A percentile compares a stretch with the other conserved stretches of the same genome.
Conservation (phyloP, 2,113 vertebrate species). For the Manacus vitellinus region DNA sequence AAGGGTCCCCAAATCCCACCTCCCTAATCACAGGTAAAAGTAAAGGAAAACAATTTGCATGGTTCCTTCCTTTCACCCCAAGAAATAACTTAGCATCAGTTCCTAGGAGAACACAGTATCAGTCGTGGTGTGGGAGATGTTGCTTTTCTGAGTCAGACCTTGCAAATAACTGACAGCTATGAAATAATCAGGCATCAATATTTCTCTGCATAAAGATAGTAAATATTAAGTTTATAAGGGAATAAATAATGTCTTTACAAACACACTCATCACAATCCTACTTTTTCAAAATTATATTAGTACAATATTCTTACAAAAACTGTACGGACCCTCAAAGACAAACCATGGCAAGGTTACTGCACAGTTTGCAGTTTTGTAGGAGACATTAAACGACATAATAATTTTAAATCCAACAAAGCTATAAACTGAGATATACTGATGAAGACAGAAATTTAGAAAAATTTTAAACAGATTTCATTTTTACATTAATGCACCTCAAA, state of each 20-base stretch:
- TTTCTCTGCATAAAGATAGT: not conserved
- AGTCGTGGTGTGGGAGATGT: not conserved
- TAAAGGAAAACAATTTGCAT: not conserved
- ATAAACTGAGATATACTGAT: not conserved
- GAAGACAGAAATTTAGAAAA: not conserved
- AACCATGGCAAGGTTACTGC: not conserved
- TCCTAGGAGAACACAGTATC: not conserved
- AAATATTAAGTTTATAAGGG: constrained; percentile 1
- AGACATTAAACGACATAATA: not conserved
- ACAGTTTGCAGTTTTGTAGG: not conserved
- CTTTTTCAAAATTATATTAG: not conserved
- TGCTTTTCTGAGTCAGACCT: not conserved
- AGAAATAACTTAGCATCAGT: not conserved
- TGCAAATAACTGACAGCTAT: not conserved
- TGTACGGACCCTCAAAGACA: not conserved
- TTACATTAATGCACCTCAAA: not conserved
- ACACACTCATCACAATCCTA: not conserved
- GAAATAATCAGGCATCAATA: constrained; percentile 16
- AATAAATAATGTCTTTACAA: constrained; percentile 28
- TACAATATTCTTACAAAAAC: not conserved
- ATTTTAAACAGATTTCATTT: not conserved
- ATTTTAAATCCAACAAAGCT: not conserved
- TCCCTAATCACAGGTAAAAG: not conserved
- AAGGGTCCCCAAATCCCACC: not conserved
- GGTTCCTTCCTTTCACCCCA: not conserved